Percentiles rank a stretch among this genome's conserved stretches.
These are phyloP conservation scores for Athalia rosae DNA, from an alignment of 2,888 invertebrate genomes.

Conservation along the genomic window DNA sequence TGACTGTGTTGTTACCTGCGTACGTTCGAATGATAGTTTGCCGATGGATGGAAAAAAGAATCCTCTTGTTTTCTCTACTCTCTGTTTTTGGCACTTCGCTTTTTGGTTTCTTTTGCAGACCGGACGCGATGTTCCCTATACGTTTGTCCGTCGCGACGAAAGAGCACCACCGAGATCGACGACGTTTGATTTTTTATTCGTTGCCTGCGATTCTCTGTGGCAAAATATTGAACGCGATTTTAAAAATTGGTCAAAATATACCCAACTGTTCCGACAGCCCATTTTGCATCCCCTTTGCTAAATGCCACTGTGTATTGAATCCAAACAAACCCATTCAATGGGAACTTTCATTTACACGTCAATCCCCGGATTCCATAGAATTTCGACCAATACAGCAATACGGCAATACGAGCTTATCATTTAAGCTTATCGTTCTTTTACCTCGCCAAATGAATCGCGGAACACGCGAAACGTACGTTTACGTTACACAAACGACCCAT, in stretches of 20 bases:
- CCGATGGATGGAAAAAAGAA: not conserved
- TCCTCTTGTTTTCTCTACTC: not conserved
- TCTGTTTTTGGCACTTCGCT: not conserved
- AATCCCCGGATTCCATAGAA: constrained; percentile 38
- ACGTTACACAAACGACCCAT: too few species aligned
- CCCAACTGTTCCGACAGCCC: constrained; percentile 62
- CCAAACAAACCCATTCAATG: constrained; percentile 57
- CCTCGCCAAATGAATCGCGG: constrained; percentile 15
- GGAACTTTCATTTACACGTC: constrained; percentile 45
- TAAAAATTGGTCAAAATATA: constrained; percentile 36
- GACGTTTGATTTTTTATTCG: not conserved
- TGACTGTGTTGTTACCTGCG: not conserved
- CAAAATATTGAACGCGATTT: not conserved
- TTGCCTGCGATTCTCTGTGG: not conserved
- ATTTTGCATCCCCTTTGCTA: constrained; percentile 63
- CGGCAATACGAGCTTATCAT: constrained; percentile 31
- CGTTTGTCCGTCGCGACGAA: not conserved
- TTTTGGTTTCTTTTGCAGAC: too few species aligned
- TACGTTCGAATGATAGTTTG: not conserved
- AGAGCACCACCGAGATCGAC: not conserved
- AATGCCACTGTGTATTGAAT: constrained; percentile 67
- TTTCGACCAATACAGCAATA: constrained; percentile 18
- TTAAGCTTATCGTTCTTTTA: constrained; percentile 28
- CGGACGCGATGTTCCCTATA: not conserved
- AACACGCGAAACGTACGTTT: not conserved